These are phyloP conservation scores for Rissa tridactyla DNA, from an alignment of 2,113 vertebrate species.

Conservation along the genomic window DNA sequence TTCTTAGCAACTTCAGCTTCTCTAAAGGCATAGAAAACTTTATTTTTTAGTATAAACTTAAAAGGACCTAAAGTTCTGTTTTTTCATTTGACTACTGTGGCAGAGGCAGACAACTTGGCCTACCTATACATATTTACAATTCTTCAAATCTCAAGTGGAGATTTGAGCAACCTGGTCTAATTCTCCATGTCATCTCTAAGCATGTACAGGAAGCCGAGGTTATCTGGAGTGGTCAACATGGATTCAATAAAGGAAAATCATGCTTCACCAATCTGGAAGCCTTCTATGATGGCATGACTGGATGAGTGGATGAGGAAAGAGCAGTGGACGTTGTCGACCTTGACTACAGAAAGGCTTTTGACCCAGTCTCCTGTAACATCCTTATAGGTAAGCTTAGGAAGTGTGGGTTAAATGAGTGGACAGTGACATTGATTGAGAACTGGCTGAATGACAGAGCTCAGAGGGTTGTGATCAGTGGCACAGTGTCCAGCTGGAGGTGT, in stretches of 20 bases:
- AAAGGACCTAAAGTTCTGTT: background rate
- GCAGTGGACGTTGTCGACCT: background rate
- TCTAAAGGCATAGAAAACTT: background rate
- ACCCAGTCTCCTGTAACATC: background rate
- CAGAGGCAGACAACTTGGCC: background rate
- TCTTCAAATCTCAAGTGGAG: background rate
- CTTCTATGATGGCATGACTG: background rate
- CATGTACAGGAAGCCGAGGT: background rate
- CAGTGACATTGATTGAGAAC: background rate
- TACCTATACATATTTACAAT: background rate
- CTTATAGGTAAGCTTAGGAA: background rate
- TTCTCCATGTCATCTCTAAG: background rate
- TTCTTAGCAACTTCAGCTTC: background rate
- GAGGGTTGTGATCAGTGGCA: background rate
- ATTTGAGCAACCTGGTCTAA: background rate
- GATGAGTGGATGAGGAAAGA: background rate
- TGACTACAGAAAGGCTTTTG: background rate
- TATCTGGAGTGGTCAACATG: background rate
- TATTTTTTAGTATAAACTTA: background rate
- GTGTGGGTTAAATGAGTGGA: background rate
- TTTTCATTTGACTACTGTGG: background rate
- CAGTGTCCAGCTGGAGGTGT: background rate
- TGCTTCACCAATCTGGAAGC: background rate
- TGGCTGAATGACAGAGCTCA: background rate
- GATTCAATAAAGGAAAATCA: background rate